Evolutionary conservation across 2,797 vertebrate species (phyloP).

Genomic region (Sebastes iracundus): DNA sequence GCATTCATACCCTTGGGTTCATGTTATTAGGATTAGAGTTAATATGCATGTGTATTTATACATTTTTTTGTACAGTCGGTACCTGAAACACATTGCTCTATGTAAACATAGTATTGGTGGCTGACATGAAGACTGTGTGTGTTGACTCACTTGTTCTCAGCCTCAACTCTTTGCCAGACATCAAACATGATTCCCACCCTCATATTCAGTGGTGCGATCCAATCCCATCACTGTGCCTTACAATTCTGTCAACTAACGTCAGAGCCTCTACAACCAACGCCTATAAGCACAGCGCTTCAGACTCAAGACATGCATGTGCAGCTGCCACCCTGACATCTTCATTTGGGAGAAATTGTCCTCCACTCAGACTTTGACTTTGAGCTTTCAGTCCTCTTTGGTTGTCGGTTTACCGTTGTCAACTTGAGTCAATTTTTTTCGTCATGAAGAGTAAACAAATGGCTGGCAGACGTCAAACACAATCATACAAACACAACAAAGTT

Average conservation of each 20-base stretch:
- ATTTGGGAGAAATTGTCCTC: constrained; percentile 63
- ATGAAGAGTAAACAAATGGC: constrained; percentile 39
- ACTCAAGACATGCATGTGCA: constrained; percentile 36
- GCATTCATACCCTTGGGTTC: neutral
- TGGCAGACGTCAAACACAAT: constrained; percentile 42
- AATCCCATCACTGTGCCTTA: constrained; percentile 50
- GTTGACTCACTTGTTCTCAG: constrained; percentile 10
- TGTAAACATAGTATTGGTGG: neutral
- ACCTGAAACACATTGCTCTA: neutral
- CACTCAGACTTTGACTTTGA: neutral
- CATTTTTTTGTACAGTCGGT: neutral
- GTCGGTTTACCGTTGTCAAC: constrained; percentile 38
- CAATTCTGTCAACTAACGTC: constrained; percentile 52
- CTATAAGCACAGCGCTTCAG: constrained; percentile 49
- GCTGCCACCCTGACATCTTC: constrained; percentile 65
- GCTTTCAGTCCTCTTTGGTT: constrained; percentile 5
- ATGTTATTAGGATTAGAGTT: neutral
- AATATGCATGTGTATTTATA: neutral
- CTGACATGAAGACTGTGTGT: neutral
- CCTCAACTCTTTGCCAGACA: constrained; percentile 51
- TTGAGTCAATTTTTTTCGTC: constrained; percentile 19
- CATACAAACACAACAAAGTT: constrained; percentile 15
- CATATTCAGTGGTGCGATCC: constrained; percentile 36
- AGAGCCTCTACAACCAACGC: constrained; percentile 58
- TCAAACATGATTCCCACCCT: constrained; percentile 49